Evolutionary conservation across 2,797 vertebrate species (phyloP), one percentile per base, ranked within the genome.

Genomic region (Coregonus ussuriensis): DNA sequence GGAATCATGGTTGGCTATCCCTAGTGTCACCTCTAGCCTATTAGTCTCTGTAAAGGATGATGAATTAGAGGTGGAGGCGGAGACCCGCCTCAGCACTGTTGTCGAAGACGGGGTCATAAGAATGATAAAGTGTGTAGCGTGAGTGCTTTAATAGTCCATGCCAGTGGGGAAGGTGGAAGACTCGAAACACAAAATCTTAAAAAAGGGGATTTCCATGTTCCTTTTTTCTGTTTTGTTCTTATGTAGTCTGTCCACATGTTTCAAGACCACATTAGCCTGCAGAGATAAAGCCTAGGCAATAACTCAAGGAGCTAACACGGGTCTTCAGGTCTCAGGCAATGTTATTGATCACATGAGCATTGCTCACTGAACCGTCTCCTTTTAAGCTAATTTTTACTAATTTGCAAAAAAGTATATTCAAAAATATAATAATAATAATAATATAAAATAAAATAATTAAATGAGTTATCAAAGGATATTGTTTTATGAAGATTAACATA

Each of bases 11-110:
- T 59, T 51, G 72, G 82, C 81, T 88, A 89, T 93, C 91, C 88
- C 91, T 72, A 76, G 92, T 92, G 91, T 92, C 88, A 91, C 85
- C 87, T 86, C 86, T 18, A 88, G 87, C 91, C 93, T 91, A 95
- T 95, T 95, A 94, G 93, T 95, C 94, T 95, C 93, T 92, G 94
- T 95, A 93, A 94, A 95, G 91, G 90, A 95, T 95, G 94, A 95
- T 95, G 91, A 93, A 95, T 95, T 94, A 94, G 91, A 91, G 90
- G 86, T 79, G 74, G 91, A 90, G 92, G 90, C 85, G 86, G 91
- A 90, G 91, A 88, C 88, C 87, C 88, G 89, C 89, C 91, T 91
- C 83, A 52, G 89, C 83, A 85, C 87, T 71, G 67, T 84, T 84
- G 89, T 88, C 77, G 86, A 89, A 90, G 83, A 90, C 72, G 72